Conservation (phyloP, 2,113 vertebrate genomes). For the Panurus biarmicus region DNA sequence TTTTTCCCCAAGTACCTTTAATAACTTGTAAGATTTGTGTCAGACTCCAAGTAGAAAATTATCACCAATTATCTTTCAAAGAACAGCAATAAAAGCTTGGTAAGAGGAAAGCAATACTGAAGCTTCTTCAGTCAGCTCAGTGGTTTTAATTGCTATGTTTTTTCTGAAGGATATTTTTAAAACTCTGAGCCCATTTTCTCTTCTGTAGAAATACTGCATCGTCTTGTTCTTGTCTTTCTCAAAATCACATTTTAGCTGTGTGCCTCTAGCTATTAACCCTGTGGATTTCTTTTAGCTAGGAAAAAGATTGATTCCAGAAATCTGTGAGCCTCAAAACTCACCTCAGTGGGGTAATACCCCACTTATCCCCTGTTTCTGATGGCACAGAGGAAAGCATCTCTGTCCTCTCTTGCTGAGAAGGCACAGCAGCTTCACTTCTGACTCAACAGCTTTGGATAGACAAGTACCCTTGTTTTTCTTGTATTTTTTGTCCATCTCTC, state of each 20-base stretch:
- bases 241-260: not conserved
- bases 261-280: not conserved
- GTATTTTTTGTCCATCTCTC: not conserved
- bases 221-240: not conserved
- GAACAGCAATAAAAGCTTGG: not conserved
- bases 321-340: not conserved
- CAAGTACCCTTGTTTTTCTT: not conserved
- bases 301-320: not conserved
- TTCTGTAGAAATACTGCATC: not conserved
- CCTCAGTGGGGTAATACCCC: not conserved
- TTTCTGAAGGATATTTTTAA: not conserved
- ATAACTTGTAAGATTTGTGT: not conserved
- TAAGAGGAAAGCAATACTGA: not conserved
- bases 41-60: conserved; percentile 4
- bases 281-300: not conserved
- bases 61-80: not conserved
- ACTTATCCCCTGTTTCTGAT: not conserved
- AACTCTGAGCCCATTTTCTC: not conserved
- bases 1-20: not conserved
- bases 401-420: not conserved
- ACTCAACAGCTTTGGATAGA: not conserved
- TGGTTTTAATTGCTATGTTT: not conserved
- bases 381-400: not conserved
- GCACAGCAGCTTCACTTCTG: not conserved
- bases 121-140: not conserved